Evolutionary conservation across 2,113 vertebrate species (phyloP).

Genomic region (Bos javanicus): DNA sequence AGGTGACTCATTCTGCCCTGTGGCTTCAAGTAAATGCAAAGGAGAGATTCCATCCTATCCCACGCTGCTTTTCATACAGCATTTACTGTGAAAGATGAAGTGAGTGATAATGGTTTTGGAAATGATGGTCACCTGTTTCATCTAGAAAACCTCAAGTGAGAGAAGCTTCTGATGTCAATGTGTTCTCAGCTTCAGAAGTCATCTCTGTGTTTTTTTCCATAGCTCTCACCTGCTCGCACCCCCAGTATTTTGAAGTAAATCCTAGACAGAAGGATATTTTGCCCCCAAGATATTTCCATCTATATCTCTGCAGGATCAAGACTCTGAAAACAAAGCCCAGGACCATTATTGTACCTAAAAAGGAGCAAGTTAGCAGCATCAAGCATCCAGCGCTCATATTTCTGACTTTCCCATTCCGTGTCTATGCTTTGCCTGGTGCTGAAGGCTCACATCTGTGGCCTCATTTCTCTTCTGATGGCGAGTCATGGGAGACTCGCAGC

Average conservation of each 20-base stretch:
- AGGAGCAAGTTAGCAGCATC: too few species aligned
- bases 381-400: rapidly evolving
- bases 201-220: not conserved
- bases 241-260: not conserved
- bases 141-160: not conserved
- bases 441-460: rapidly evolving
- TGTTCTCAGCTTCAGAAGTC: not conserved
- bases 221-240: not conserved
- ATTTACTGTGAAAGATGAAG: not conserved
- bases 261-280: not conserved
- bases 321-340: not conserved
- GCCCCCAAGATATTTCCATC: too few species aligned
- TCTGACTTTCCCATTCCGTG: rapidly evolving
- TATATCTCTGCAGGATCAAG: not conserved
- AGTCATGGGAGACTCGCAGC: not conserved
- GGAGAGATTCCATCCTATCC: too few species aligned
- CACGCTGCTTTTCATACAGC: not conserved
- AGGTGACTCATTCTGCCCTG: not conserved
- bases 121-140: not conserved
- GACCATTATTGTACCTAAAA: not conserved
- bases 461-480: not conserved
- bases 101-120: too few species aligned
- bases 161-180: rapidly evolving
- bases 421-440: rapidly evolving
- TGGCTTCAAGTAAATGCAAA: not conserved